Evolutionary conservation across 2,888 invertebrate species (phyloP), one percentile per base, ranked within the genome.

Genomic region (Nomada fucata): DNA sequence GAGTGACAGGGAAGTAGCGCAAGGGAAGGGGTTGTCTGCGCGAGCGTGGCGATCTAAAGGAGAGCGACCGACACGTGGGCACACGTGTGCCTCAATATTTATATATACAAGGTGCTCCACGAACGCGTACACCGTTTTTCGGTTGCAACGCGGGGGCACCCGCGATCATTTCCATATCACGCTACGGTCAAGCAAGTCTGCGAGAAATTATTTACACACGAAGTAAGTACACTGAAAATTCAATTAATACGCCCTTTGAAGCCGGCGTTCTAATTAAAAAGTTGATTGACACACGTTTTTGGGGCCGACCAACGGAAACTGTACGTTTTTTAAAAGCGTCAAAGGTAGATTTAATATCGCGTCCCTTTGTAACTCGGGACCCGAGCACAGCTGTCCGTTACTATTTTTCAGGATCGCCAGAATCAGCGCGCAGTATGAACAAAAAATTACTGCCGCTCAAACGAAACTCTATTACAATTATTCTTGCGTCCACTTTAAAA

Each of bases 21-120:
- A 71, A 69, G 57, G 65, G 84, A 85, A 84, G 84, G 84, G 84
- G 84, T 85, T 80, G 81, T 50, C 53, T 68, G 57, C 11, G 65
- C 55, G 71, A 50, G 72, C 29, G 42, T 52, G 67, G 44, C 70
- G 70, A 71, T 71, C 59, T 59, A 50, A 81, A 79, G 76, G 77
- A 73, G 72, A 76, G 63, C 47, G 52, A 52, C 57, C 61, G 71
- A 76, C 82, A 53, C 36, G 73, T 20, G 63, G 60, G 75, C 71
- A 76, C 69, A 64, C 70, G 83, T 68, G 68, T 65, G 70, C 36
- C 65, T 64, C 80, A 53, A 77, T 73, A 81, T 72, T 76, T 77
- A 61, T 79, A 52, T 76, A 71, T 59, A 52, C 36, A 36, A 36
- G 78, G 83, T 79, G 82, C 42, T 72, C 60, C 29, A n/a, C 71